Conservation (phyloP, 2,797 vertebrate genomes). For the Anguilla megastoma region DNA sequence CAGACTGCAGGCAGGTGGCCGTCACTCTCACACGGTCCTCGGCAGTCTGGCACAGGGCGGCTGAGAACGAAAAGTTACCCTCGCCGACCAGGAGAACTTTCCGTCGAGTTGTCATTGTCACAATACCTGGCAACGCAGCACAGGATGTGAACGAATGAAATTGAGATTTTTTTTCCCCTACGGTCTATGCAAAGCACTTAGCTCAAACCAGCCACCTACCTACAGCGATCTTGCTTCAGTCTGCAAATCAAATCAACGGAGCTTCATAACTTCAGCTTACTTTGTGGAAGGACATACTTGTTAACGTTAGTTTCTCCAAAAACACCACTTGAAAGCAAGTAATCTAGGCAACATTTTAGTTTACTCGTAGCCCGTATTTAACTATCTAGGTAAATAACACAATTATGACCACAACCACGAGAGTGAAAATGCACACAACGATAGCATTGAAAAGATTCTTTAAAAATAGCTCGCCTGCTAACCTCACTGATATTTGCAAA, state of each 20-base stretch:
- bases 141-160: not conserved
- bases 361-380: not conserved
- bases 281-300: not conserved
- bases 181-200: not conserved
- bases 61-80: constrained; percentile 94
- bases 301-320: not conserved
- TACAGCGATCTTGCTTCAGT: not conserved
- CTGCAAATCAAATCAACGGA: not conserved
- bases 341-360: not conserved
- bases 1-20: constrained; percentile 81
- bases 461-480: not conserved
- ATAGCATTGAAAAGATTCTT: not conserved
- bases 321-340: not conserved
- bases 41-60: constrained; percentile 61
- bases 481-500: not conserved
- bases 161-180: not conserved
- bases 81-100: constrained; percentile 86
- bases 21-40: constrained; percentile 61
- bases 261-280: not conserved
- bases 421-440: not conserved
- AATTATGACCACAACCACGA: not conserved
- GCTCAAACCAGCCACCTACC: not conserved
- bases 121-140: not conserved
- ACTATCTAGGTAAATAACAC: not conserved
- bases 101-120: constrained; percentile 42